Percentiles rank a stretch among this genome's conserved stretches.
Conservation (phyloP, 1,140 invertebrate species). For the Amyelois transitella region DNA sequence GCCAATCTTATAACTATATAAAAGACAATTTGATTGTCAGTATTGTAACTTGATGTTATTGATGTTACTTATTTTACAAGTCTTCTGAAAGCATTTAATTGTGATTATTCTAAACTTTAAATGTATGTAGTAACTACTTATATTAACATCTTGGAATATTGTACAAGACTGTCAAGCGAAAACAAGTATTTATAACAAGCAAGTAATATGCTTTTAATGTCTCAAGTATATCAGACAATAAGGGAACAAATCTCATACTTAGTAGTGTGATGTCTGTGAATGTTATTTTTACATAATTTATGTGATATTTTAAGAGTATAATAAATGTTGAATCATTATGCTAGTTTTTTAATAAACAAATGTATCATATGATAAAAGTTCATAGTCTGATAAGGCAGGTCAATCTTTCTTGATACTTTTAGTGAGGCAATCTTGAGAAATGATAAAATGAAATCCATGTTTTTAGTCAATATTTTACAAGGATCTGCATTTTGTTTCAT, state of each 20-base stretch:
- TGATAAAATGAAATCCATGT: neutral
- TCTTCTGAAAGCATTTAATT: slow-evolving; percentile 1
- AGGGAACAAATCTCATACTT: slow-evolving; percentile 25
- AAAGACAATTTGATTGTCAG: slow-evolving; percentile 6
- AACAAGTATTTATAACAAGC: neutral
- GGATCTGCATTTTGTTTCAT: neutral
- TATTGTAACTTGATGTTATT: neutral
- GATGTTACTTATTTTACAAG: neutral
- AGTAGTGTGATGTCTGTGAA: slow-evolving; percentile 8
- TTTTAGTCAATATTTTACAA: neutral
- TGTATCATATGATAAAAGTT: neutral
- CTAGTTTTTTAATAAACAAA: neutral
- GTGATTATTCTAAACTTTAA: neutral
- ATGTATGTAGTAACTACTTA: no score
- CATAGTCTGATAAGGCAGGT: neutral
- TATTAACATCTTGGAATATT: neutral
- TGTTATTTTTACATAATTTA: slow-evolving; percentile 8
- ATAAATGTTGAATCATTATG: neutral
- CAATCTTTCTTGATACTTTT: neutral
- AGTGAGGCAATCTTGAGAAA: neutral
- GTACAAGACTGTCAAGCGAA: neutral
- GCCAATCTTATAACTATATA: slow-evolving; percentile 14
- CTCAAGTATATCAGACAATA: slow-evolving; percentile 21
- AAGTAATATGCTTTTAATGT: slow-evolving; percentile 13
- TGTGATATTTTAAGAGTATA: slow-evolving; percentile 2